These are phyloP conservation scores for Turnix velox DNA, from an alignment of 2,113 vertebrate species.

Conservation along the genomic window DNA sequence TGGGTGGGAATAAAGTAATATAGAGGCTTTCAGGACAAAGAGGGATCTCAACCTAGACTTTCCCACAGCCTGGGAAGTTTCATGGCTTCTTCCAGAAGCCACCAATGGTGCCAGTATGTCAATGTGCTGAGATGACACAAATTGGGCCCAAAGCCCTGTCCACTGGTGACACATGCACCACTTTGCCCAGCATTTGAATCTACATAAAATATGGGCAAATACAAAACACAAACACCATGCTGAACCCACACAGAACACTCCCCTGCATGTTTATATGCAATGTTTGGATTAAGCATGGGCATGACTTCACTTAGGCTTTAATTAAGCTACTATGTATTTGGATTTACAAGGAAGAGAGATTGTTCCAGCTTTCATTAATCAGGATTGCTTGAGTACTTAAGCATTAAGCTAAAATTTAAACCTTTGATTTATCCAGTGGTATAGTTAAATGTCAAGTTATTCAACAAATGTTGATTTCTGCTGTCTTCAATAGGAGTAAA, in stretches of 20 bases:
- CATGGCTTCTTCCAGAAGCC: background rate
- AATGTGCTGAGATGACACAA: background rate
- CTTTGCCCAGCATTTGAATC: background rate
- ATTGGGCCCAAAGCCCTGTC: background rate
- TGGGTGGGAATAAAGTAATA: background rate
- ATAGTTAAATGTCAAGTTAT: background rate
- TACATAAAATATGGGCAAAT: background rate
- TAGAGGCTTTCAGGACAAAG: background rate
- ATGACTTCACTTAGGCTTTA: background rate
- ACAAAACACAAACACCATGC: background rate
- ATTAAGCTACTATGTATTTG: background rate
- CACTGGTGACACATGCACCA: background rate
- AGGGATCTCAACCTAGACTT: background rate
- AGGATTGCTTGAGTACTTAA: background rate
- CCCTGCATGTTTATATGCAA: background rate
- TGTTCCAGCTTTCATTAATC: background rate
- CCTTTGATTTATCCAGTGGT: background rate
- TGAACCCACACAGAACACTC: background rate
- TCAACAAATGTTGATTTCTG: background rate
- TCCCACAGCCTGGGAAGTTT: background rate
- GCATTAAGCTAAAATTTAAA: background rate
- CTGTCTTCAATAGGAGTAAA: background rate
- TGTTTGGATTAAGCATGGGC: background rate
- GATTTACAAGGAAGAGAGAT: background rate
- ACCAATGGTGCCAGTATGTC: background rate